phyloP scores from a whole-genome alignment of 1,140 invertebrate species.

The Caenorhabditis latens region DNA sequence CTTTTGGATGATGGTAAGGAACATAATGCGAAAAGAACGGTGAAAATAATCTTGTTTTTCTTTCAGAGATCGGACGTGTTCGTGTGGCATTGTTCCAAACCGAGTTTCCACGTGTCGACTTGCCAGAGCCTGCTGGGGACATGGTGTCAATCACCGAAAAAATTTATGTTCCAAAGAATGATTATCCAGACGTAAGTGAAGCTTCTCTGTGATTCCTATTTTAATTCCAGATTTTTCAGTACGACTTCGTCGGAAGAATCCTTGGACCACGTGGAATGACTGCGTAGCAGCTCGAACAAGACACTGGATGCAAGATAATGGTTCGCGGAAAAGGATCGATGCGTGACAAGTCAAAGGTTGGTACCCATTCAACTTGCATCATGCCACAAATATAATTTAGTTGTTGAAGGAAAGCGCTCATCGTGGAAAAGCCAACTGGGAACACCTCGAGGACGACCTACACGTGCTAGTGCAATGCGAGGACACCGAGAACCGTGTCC shows the following conservation, averaged over 20 bases:
- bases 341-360: slow-evolving; percentile 99
- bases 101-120: slow-evolving; percentile 90
- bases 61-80: slow-evolving; percentile 96
- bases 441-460: slow-evolving; percentile 97
- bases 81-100: slow-evolving; percentile 97
- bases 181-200: slow-evolving; percentile 96
- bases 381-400: slow-evolving; percentile 54
- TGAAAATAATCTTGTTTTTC: background rate
- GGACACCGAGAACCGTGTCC: slow-evolving; percentile 95
- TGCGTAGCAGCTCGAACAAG: slow-evolving; percentile 98
- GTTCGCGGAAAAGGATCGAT: slow-evolving; percentile 91
- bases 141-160: slow-evolving; percentile 95
- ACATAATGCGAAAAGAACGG: background rate
- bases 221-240: slow-evolving; percentile 83
- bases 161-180: slow-evolving; percentile 98
- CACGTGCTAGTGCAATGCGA: slow-evolving; percentile 98
- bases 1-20: slow-evolving; percentile 46
- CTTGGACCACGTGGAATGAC: slow-evolving; percentile 99
- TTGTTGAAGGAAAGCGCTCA: slow-evolving; percentile 92
- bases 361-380: background rate
- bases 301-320: slow-evolving; percentile 99
- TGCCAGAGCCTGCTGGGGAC: slow-evolving; percentile 93
- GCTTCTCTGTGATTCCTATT: background rate
- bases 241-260: slow-evolving; percentile 99
- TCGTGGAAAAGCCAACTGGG: slow-evolving; percentile 99